Conservation (phyloP, 92 coral and sea anemone species). For the Hydrozoanthus gracilis region DNA sequence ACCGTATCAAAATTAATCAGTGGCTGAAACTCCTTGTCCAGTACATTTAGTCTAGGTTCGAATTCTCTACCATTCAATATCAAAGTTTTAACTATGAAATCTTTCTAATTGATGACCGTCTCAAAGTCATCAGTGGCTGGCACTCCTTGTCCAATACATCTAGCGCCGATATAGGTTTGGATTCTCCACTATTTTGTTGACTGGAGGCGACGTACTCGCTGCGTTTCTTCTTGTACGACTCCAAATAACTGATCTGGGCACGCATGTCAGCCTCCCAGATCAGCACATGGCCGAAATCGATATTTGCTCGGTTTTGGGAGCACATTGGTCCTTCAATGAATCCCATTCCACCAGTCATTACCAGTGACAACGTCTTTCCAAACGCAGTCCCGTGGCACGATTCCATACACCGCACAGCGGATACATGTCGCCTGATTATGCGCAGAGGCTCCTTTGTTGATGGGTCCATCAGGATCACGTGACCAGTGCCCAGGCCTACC, state of each 20-base stretch:
- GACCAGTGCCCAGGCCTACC: slow-evolving; percentile 96
- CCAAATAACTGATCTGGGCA: slow-evolving; percentile 75
- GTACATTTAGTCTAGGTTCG: too few relatives aligned
- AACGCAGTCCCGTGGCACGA: slow-evolving; percentile 68
- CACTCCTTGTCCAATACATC: neutral
- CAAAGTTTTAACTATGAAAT: neutral
- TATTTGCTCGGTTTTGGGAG: slow-evolving; percentile 55
- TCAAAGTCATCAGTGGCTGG: slow-evolving; percentile 5
- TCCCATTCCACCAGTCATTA: slow-evolving; percentile 96
- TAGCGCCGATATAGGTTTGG: slow-evolving; percentile 1
- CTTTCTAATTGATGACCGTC: neutral
- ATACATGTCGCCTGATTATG: slow-evolving; percentile 82
- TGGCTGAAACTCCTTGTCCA: neutral
- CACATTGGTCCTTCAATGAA: slow-evolving; percentile 81
- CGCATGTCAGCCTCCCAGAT: slow-evolving; percentile 94
- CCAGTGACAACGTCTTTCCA: slow-evolving; percentile 76
- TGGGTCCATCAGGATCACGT: slow-evolving; percentile 84
- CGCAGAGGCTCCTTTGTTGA: slow-evolving; percentile 72
- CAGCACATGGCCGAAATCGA: slow-evolving; percentile 86
- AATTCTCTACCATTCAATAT: too few relatives aligned
- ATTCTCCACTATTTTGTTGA: neutral
- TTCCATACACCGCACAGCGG: slow-evolving; percentile 93
- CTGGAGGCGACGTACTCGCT: slow-evolving; percentile 53
- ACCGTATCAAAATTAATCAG: neutral
- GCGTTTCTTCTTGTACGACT: slow-evolving; percentile 74